Evolutionary conservation across 1,140 invertebrate genomes (phyloP), one percentile per base, ranked within the genome.

Genomic region (Pogonognathellus flavescens): DNA sequence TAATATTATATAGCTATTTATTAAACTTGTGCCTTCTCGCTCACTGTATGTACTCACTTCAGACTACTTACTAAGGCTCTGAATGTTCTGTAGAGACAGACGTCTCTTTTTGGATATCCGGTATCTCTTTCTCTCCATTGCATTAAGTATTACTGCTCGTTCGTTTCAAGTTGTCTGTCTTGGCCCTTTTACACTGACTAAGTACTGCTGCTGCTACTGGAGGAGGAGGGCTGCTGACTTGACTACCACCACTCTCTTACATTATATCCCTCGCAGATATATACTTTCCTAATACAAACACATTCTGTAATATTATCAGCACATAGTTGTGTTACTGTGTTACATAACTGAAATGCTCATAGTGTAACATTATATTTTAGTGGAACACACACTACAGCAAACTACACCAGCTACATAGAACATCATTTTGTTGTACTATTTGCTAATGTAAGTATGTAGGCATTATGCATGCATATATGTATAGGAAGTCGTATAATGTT

Each of bases 131-230:
- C 41, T 72, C 31, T 16, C 9, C 59, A 20, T 9, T 62, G 59
- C 53, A n/a, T 57, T 14, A 62, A 62, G 11, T 11, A 66, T 22
- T 72, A 49, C 41, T 76, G 7, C 25, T 41, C 66, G 31, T 41
- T 41, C 31, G 31, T 41, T 41, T 41, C 11, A 1, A 0, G 31
- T 16, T 72, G 41, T 14, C 16, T n/a, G 11, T 31, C 66, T 70
- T 70, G 10, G 20, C 13, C 11, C 25, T 76, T 70, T 50, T 76
- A 76, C 70, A 72, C 60, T 8, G 60, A 62, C 60, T 62, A 62
- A 8, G 20, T 41, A 62, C 18, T 18, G 60, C 25, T 31, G 60
- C 20, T 62, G n/a, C 25, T 62, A 13, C 62, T 25, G 25, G 31
- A 41, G 31, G 31, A 41, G 31, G 31, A 41, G 31, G 31, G 31